Conservation (phyloP, 1,140 invertebrate genomes). For the Delia radicum region DNA sequence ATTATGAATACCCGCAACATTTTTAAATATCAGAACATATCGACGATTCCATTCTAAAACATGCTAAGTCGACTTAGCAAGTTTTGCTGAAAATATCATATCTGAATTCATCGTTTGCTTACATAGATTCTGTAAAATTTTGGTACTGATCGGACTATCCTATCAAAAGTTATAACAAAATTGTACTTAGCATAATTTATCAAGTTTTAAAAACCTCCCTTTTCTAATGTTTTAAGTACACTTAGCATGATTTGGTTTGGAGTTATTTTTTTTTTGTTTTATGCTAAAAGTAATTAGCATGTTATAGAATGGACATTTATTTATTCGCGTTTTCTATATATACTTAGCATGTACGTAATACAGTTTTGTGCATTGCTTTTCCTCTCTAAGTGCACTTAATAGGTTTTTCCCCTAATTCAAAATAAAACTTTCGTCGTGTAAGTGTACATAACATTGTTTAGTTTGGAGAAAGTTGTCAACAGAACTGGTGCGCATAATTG, state of each 20-base stretch:
- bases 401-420: neutral
- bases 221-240: too few relatives aligned
- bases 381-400: neutral
- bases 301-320: neutral
- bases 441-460: neutral
- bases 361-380: neutral
- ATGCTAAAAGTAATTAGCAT: neutral
- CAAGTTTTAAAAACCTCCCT: too few relatives aligned
- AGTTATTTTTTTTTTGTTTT: neutral
- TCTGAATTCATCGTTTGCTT: too few relatives aligned
- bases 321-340: neutral
- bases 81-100: too few relatives aligned
- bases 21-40: too few relatives aligned
- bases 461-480: neutral
- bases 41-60: too few relatives aligned
- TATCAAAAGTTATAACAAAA: too few relatives aligned
- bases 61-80: too few relatives aligned
- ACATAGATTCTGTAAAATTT: too few relatives aligned
- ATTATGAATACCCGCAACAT: too few relatives aligned
- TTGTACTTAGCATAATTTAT: too few relatives aligned
- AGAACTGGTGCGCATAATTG: neutral
- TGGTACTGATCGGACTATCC: too few relatives aligned
- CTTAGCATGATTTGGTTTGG: neutral
- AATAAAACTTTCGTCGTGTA: neutral
- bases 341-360: neutral